Percentiles rank a stretch among this genome's conserved stretches.
These are phyloP conservation scores for Drosophila limbata DNA, from an alignment of 2,888 invertebrate species.

Conservation along the genomic window DNA sequence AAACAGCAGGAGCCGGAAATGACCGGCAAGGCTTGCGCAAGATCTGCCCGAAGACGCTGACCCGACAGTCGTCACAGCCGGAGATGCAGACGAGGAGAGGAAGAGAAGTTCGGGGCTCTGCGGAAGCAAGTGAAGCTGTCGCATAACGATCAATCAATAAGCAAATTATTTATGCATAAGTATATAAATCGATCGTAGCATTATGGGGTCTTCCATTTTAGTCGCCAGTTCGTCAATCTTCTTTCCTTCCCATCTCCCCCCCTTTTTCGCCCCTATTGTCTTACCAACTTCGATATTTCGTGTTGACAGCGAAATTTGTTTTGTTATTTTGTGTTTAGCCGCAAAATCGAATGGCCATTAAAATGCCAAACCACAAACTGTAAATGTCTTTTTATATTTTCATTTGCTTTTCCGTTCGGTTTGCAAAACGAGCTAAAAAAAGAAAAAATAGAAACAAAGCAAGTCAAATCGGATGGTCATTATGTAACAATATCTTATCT, in stretches of 20 bases:
- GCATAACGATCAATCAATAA: slow-evolving; percentile 65
- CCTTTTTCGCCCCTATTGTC: background rate
- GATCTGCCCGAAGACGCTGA: slow-evolving; percentile 38
- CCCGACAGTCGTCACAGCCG: slow-evolving; percentile 44
- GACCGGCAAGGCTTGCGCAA: slow-evolving; percentile 41
- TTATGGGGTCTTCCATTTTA: slow-evolving; percentile 40
- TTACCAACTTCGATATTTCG: background rate
- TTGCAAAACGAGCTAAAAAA: slow-evolving; percentile 13
- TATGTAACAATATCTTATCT: slow-evolving; percentile 12
- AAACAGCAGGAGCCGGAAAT: slow-evolving; percentile 72
- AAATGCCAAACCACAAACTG: slow-evolving; percentile 57
- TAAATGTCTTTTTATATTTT: slow-evolving; percentile 22
- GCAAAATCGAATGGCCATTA: slow-evolving; percentile 43
- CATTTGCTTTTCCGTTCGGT: slow-evolving; percentile 36
- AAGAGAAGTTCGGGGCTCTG: background rate
- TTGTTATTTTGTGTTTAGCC: slow-evolving; percentile 20
- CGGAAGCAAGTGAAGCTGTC: slow-evolving; percentile 48
- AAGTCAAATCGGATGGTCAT: slow-evolving; percentile 19
- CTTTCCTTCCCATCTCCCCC: background rate
- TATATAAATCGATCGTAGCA: slow-evolving; percentile 35
- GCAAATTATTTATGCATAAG: slow-evolving; percentile 57
- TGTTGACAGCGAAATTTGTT: slow-evolving; percentile 53
- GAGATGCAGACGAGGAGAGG: background rate
- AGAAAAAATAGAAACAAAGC: slow-evolving; percentile 12
- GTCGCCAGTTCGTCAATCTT: slow-evolving; percentile 13